Conservation (phyloP, 1,140 invertebrate species). For the Carcinoscorpius rotundicauda region DNA sequence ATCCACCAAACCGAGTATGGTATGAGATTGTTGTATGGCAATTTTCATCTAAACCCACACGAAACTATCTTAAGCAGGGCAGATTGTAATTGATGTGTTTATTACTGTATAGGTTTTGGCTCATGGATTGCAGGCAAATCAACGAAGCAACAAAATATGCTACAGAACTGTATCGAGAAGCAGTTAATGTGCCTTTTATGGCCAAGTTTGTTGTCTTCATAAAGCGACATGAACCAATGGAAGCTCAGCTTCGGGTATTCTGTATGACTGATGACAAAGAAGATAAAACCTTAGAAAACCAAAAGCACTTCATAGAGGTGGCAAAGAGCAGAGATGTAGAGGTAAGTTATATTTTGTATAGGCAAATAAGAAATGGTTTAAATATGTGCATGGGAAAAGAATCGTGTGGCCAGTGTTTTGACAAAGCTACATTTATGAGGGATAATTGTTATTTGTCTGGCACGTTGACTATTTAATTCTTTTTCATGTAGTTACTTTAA, state of each 20-base stretch:
- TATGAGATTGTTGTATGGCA: no score
- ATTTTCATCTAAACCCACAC: no score
- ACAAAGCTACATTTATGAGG: no score
- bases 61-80: no score
- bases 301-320: constrained; percentile 94
- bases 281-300: constrained; percentile 93
- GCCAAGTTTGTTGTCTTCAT: constrained; percentile 97
- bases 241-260: constrained; percentile 89
- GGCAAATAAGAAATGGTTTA: neutral
- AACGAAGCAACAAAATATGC: constrained; percentile 97
- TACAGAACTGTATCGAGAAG: constrained; percentile 93
- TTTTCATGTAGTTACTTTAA: no score
- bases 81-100: neutral
- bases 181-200: constrained; percentile 98
- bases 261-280: constrained; percentile 99
- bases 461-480: no score
- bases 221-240: constrained; percentile 83
- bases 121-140: constrained; percentile 98
- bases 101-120: constrained; percentile 59
- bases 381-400: no score
- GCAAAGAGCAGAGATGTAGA: constrained; percentile 93
- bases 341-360: constrained; percentile 9
- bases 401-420: no score
- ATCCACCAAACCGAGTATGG: no score
- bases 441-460: no score